These are phyloP conservation scores for Petrocephalus zakoni DNA, from an alignment of 2,113 vertebrate genomes.

Conservation along the genomic window DNA sequence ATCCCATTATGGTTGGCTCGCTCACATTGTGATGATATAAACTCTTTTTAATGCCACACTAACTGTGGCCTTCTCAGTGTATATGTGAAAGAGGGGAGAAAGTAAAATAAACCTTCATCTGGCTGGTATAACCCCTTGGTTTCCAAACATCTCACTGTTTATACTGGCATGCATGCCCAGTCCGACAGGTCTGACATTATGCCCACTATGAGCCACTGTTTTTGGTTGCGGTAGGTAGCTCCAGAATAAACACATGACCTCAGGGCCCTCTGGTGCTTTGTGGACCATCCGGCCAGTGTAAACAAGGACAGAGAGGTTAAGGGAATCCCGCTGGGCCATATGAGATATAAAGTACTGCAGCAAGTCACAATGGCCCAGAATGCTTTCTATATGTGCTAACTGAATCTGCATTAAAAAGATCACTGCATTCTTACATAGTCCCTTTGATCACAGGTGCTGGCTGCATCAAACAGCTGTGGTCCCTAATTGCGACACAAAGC, in stretches of 20 bases:
- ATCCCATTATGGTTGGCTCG: slow-evolving; percentile 12
- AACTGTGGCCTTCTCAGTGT: slow-evolving; percentile 27
- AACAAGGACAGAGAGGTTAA: slow-evolving; percentile 34
- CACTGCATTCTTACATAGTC: neutral
- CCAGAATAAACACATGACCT: slow-evolving; percentile 66
- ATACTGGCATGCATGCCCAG: slow-evolving; percentile 52
- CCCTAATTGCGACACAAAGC: neutral
- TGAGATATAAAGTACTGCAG: neutral
- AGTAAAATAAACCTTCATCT: slow-evolving; percentile 39
- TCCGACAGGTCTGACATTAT: slow-evolving; percentile 52
- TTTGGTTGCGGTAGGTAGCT: slow-evolving; percentile 31
- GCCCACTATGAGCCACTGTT: slow-evolving; percentile 48
- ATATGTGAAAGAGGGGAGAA: slow-evolving; percentile 13
- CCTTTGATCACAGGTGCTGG: neutral
- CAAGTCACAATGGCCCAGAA: neutral
- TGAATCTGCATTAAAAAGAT: neutral
- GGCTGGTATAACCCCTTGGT: slow-evolving; percentile 35
- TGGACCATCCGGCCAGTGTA: slow-evolving; percentile 28
- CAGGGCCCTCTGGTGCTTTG: slow-evolving; percentile 42
- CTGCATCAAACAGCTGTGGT: neutral
- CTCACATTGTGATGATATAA: slow-evolving; percentile 29
- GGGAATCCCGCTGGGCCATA: slow-evolving; percentile 31
- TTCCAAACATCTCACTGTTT: slow-evolving; percentile 49
- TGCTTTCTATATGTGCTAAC: neutral
- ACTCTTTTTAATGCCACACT: slow-evolving; percentile 17